Percentiles rank a stretch among this genome's conserved stretches.
Conservation (phyloP, 2,113 vertebrate genomes). For the Petroica traversi region DNA sequence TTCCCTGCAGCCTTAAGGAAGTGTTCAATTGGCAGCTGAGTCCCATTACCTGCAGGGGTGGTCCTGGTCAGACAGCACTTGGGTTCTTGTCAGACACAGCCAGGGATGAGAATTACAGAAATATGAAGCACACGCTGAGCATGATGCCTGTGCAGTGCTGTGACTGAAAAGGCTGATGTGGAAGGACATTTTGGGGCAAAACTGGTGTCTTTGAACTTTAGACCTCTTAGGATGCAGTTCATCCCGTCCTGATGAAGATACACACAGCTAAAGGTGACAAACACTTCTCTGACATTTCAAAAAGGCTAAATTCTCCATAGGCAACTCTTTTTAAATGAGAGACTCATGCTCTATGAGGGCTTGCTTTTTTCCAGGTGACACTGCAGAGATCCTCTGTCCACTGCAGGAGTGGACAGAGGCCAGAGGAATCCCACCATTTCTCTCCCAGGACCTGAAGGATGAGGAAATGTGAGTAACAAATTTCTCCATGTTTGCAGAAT, state of each 20-base stretch:
- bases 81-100: background rate
- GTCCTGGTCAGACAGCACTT: background rate
- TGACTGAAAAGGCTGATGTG: background rate
- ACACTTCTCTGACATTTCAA: background rate
- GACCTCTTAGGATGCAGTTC: background rate
- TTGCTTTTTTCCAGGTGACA: background rate
- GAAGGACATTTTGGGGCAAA: background rate
- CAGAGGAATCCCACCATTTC: background rate
- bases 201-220: background rate
- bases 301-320: background rate
- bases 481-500: slow-evolving; percentile 1
- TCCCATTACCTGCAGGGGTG: background rate
- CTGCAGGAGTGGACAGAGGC: background rate
- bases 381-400: background rate
- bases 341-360: accelerated
- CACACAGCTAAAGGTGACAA: background rate
- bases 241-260: background rate
- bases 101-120: background rate
- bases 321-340: background rate
- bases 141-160: background rate
- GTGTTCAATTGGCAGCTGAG: background rate
- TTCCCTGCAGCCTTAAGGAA: background rate
- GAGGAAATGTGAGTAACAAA: background rate
- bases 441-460: background rate
- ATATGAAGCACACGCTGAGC: background rate